Evolutionary conservation across 2,797 vertebrate genomes (phyloP).

Genomic region (Vespertilio murinus): DNA sequence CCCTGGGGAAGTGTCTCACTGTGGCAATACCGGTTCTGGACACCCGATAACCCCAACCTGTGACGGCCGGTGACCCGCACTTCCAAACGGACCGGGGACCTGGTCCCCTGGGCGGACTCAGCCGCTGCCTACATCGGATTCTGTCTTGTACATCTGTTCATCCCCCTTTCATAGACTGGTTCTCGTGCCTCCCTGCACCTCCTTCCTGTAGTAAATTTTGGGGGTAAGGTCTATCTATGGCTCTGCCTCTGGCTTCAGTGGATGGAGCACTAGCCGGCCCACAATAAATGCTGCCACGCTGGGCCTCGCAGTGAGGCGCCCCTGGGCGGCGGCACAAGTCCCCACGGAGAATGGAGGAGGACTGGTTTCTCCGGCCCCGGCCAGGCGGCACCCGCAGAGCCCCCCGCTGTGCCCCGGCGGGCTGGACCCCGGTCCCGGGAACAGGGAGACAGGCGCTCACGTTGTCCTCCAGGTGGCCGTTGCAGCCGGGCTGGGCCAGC

Average conservation of each 20-base stretch:
- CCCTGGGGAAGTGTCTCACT: background rate
- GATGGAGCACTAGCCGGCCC: background rate
- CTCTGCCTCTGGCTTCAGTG: background rate
- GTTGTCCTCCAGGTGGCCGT: conserved; percentile 93
- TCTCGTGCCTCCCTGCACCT: background rate
- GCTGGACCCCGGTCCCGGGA: rapidly evolving
- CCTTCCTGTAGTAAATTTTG: background rate
- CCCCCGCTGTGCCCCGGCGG: rapidly evolving
- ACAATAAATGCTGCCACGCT: background rate
- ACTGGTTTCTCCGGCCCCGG: no score
- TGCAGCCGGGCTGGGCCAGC: conserved; percentile 92
- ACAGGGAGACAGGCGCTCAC: conserved; percentile 83
- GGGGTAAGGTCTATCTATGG: background rate
- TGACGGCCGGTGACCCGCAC: no score
- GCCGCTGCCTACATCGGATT: background rate
- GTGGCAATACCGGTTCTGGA: background rate
- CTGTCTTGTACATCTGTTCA: background rate
- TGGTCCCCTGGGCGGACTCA: background rate
- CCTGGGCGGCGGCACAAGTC: background rate
- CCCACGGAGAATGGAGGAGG: background rate
- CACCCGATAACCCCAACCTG: no score
- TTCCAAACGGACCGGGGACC: background rate
- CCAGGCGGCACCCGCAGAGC: background rate
- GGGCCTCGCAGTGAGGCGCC: no score
- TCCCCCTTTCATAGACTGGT: background rate